phyloP scores from a whole-genome alignment of 2,113 vertebrate species.

The Petrocephalus microphthalmus region DNA sequence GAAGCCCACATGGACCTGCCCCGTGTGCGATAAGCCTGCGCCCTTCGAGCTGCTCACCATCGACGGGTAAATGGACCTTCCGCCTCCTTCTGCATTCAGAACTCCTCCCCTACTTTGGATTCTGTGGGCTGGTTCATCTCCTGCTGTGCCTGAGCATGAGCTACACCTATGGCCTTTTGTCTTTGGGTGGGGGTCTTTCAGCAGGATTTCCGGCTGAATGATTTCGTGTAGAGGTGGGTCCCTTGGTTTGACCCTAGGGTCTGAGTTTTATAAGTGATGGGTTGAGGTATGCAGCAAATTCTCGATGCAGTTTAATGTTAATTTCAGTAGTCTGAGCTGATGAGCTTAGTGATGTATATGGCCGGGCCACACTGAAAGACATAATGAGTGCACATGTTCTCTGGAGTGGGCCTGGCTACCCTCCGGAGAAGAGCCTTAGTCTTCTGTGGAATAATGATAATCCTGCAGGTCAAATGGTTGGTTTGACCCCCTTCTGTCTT shows the following conservation, averaged over 20 bases:
- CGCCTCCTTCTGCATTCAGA: not conserved
- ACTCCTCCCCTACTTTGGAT: not conserved
- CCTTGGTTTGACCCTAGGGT: not conserved
- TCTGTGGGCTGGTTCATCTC: not conserved
- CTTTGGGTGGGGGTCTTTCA: not conserved
- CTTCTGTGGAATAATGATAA: not conserved
- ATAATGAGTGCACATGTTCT: not conserved
- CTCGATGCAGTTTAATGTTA: not conserved
- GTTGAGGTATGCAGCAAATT: not conserved
- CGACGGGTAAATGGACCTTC: conserved; percentile 71
- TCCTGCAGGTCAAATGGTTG: not conserved
- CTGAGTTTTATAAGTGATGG: not conserved
- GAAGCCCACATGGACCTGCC: conserved; percentile 97
- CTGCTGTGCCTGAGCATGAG: not conserved
- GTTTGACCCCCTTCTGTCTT: not conserved
- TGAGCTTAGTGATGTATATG: not conserved
- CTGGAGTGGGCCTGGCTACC: not conserved
- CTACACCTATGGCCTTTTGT: not conserved
- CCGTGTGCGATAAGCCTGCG: conserved; percentile 92
- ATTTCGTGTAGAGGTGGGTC: not conserved
- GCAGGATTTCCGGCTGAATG: not conserved
- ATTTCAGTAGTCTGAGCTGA: not conserved
- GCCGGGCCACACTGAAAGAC: not conserved
- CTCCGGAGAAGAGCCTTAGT: not conserved
- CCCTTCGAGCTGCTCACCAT: conserved; percentile 95